Evolutionary conservation across 2,888 invertebrate genomes (phyloP).

Genomic region (Myopa tessellatipennis): DNA sequence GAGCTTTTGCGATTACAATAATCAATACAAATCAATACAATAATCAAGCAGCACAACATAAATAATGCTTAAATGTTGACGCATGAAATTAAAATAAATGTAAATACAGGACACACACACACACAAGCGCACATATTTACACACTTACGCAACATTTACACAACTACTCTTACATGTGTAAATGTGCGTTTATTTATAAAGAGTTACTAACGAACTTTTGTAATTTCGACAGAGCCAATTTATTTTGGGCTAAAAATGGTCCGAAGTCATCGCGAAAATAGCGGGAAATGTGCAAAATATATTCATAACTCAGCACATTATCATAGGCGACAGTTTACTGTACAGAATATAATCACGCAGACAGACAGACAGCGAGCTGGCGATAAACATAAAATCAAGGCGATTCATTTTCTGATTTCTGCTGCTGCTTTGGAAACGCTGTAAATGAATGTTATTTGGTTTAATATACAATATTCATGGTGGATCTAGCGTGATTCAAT

Average conservation of each 20-base stretch:
- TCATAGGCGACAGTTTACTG: background rate
- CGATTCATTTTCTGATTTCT: too few relatives aligned
- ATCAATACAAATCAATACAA: background rate
- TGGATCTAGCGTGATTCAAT: too few relatives aligned
- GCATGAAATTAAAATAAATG: conserved; percentile 18
- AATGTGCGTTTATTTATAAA: background rate
- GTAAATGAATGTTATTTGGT: too few relatives aligned
- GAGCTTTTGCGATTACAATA: background rate
- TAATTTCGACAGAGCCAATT: conserved; percentile 20
- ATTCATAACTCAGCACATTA: conserved; percentile 24
- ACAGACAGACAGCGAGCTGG: too few relatives aligned
- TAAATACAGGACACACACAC: conserved; percentile 17
- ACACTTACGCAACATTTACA: background rate
- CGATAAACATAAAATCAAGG: too few relatives aligned
- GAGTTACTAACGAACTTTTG: conserved; percentile 11
- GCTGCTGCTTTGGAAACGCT: too few relatives aligned
- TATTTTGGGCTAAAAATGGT: conserved; percentile 29
- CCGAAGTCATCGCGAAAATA: conserved; percentile 29
- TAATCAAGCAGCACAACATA: background rate
- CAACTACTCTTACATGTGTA: too few relatives aligned
- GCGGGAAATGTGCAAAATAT: conserved; percentile 17
- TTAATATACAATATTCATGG: too few relatives aligned
- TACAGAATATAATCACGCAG: too few relatives aligned
- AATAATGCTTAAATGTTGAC: conserved; percentile 15
- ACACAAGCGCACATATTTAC: conserved; percentile 25